phyloP scores from a whole-genome alignment of 2,797 vertebrate species.

The Peromyscus melanophrys region DNA sequence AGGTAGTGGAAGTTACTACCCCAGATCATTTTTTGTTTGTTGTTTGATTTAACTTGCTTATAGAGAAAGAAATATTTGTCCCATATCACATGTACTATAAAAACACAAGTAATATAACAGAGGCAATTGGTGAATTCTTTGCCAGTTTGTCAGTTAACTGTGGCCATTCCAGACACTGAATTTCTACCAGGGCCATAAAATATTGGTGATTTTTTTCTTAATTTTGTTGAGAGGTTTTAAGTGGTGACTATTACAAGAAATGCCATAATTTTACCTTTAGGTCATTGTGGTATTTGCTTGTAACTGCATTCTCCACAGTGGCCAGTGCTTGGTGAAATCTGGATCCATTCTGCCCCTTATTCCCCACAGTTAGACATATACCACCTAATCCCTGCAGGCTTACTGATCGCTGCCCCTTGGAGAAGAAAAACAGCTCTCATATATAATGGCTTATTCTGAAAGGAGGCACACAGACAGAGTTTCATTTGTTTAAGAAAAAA shows the following conservation, averaged over 20 bases:
- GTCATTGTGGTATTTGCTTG: slow-evolving; percentile 83
- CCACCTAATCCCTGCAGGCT: slow-evolving; percentile 74
- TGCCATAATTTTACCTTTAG: slow-evolving; percentile 86
- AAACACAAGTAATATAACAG: background rate
- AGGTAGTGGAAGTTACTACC: background rate
- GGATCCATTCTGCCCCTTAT: slow-evolving; percentile 76
- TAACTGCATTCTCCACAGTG: slow-evolving; percentile 81
- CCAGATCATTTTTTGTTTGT: background rate
- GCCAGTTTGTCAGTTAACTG: slow-evolving; percentile 46
- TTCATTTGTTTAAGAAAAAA: slow-evolving; percentile 81
- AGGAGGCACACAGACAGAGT: slow-evolving; percentile 72
- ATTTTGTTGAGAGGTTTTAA: slow-evolving; percentile 77
- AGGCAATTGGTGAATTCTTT: slow-evolving; percentile 36
- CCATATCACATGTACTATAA: background rate
- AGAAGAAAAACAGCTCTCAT: slow-evolving; percentile 76
- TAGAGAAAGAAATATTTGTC: background rate
- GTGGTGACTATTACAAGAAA: slow-evolving; percentile 83
- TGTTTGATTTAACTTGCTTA: slow-evolving; percentile 37
- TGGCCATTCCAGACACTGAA: slow-evolving; percentile 37
- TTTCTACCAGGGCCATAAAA: slow-evolving; percentile 64
- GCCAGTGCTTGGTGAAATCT: slow-evolving; percentile 83
- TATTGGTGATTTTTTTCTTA: slow-evolving; percentile 37
- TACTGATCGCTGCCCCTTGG: slow-evolving; percentile 78
- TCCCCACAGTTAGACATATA: slow-evolving; percentile 79
- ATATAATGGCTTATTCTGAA: slow-evolving; percentile 70